Conservation (phyloP, 2,113 vertebrate species). For the Cyphomyrus plagiostoma region DNA sequence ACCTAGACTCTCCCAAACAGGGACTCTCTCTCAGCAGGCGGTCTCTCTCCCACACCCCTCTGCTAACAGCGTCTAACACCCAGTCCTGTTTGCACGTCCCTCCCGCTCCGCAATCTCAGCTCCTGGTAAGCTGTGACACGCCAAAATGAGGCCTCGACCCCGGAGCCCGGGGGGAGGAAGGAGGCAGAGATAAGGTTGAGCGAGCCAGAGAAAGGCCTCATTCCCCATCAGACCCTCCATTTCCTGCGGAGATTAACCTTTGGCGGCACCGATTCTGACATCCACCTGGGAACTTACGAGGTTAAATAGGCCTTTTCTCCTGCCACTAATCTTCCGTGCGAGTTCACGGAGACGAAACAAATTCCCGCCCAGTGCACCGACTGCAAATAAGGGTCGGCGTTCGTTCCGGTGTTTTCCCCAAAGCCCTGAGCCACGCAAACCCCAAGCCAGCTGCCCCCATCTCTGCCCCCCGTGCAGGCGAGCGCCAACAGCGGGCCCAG, state of each 20-base stretch:
- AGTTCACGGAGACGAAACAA: background rate
- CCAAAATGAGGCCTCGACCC: background rate
- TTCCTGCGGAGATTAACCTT: conserved; percentile 16
- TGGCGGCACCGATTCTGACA: background rate
- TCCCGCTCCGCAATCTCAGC: background rate
- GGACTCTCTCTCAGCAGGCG: background rate
- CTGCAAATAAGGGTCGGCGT: background rate
- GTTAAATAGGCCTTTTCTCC: background rate
- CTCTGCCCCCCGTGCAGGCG: background rate
- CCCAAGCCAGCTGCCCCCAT: background rate
- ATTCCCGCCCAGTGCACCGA: background rate
- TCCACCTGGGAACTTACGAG: background rate
- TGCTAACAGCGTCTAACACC: background rate
- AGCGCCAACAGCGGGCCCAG: background rate
- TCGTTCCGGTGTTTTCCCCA: background rate
- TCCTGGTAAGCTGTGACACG: background rate
- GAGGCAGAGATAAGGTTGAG: background rate
- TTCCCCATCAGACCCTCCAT: background rate
- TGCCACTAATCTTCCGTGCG: background rate
- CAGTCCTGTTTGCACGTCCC: background rate
- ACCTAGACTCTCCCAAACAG: background rate
- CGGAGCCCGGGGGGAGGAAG: background rate
- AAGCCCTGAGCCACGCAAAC: background rate
- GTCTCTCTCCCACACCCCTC: background rate
- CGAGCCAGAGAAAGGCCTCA: background rate